Base-by-base conservation (phyloP, 2,888 invertebrate species). In the Mayetiola destructor region DNA sequence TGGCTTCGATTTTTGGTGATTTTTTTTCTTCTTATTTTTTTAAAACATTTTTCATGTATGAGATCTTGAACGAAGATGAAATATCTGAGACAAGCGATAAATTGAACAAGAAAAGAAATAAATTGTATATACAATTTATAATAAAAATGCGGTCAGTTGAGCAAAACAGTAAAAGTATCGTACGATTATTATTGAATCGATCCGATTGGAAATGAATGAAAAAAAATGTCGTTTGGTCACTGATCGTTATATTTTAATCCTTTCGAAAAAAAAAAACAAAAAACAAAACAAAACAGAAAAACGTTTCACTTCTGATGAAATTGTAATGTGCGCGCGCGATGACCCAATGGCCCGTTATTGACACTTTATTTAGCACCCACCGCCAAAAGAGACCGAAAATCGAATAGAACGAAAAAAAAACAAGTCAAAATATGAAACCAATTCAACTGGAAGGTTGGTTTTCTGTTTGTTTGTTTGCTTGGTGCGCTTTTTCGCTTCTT, bases 131-230 rank as follows among this genome's bases (percentile, higher is more conserved):
- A n/a, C n/a, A n/a, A n/a, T n/a, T n/a, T n/a, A n/a, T n/a, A n/a
- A n/a, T n/a, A n/a, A n/a, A 37, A 48, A 48, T 48, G 27, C 48
- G 48, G 48, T 48, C 48, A 48, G n/a, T 27, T 48, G 27, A 48
- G 27, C n/a, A 27, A 27, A 48, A 27, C 48, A 48, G 48, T 27
- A 48, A 48, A 48, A n/a, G 48, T 27, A 48, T 48, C n/a, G n/a
- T n/a, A n/a, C n/a, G n/a, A n/a, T n/a, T n/a, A n/a, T n/a, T n/a
- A n/a, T n/a, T n/a, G n/a, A n/a, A n/a, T n/a, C n/a, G n/a, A n/a
- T n/a, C n/a, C n/a, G n/a, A n/a, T n/a, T n/a, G n/a, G n/a, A n/a
- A n/a, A n/a, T n/a, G n/a, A n/a, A n/a, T 48, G 48, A 48, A 48
- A 27, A n/a, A n/a, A 27, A 37, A 14, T 9, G n/a, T 9, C n/a